A percentile compares a stretch with the other conserved stretches of the same genome.
Evolutionary conservation across 2,797 vertebrate species (phyloP).

Genomic region (Ciconia nigra): DNA sequence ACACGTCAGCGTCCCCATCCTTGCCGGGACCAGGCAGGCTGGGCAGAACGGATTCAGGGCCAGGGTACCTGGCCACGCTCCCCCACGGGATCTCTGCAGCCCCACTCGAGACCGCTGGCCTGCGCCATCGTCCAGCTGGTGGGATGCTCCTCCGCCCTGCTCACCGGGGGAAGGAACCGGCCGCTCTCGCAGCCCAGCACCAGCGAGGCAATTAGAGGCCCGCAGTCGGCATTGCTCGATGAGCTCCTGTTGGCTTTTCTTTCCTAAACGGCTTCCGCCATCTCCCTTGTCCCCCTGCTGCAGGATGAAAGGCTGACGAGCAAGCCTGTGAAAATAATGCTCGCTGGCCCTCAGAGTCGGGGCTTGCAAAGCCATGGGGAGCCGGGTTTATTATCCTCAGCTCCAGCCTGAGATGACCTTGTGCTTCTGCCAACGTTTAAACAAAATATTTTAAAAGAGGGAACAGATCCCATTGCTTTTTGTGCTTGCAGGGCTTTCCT

Average conservation of each 20-base stretch:
- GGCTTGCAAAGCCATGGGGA: not conserved
- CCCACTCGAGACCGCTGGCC: fast-evolving
- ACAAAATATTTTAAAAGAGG: constrained; percentile 48
- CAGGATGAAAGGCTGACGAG: not conserved
- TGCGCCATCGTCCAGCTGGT: not conserved
- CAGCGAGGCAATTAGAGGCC: not conserved
- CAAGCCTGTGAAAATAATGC: not conserved
- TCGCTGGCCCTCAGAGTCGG: not conserved
- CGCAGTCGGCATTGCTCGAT: fast-evolving
- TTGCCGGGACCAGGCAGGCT: not conserved
- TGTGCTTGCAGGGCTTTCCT: constrained; percentile 23
- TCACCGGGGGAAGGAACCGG: fast-evolving
- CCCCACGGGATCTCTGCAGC: not conserved
- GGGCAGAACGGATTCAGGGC: not conserved
- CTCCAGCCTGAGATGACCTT: constrained; percentile 69
- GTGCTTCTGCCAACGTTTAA: constrained; percentile 63
- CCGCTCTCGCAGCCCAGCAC: fast-evolving
- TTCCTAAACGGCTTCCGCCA: not conserved
- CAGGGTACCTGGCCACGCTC: too few relatives aligned
- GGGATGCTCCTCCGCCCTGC: not conserved
- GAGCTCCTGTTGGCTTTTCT: not conserved
- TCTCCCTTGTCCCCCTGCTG: not conserved
- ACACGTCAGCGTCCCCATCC: fast-evolving
- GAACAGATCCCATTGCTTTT: not conserved
- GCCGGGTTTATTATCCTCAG: constrained; percentile 48